Percentiles rank a stretch among this genome's conserved stretches.
These are phyloP conservation scores for Scaptomyza polygonia DNA, from an alignment of 2,888 invertebrate genomes.

Conservation along the genomic window DNA sequence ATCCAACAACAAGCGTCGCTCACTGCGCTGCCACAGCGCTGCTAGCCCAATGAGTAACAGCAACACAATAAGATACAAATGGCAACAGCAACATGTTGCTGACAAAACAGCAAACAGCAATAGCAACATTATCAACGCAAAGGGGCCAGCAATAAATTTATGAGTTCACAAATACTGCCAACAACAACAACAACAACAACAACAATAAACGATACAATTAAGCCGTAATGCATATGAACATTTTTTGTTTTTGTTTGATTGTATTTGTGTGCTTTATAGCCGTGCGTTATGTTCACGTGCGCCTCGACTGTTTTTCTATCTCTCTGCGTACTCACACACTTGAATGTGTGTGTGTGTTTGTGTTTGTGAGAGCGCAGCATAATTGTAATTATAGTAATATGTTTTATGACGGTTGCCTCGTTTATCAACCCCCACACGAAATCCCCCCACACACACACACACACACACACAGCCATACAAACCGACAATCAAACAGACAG, in stretches of 20 bases:
- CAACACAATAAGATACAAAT: constrained; percentile 38
- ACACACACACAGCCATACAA: constrained; percentile 24
- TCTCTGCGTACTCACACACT: constrained; percentile 17
- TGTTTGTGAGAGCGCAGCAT: constrained; percentile 63
- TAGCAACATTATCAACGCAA: constrained; percentile 31
- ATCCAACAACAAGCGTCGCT: constrained; percentile 41
- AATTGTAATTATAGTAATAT: constrained; percentile 83
- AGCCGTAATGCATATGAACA: constrained; percentile 77
- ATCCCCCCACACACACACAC: constrained; percentile 42
- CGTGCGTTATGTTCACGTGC: constrained; percentile 76
- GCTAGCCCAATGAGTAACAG: constrained; percentile 50
- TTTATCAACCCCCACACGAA: constrained; percentile 76
- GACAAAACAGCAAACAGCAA: constrained; percentile 13
- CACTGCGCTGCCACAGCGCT: constrained; percentile 34
- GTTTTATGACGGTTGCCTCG: constrained; percentile 82
- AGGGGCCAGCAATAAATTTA: constrained; percentile 63
- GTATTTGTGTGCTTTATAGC: constrained; percentile 66
- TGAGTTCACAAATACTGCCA: constrained; percentile 64
- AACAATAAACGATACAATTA: constrained; percentile 63
- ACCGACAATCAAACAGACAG: constrained; percentile 32
- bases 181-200: constrained; percentile 33
- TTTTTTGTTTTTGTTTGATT: constrained; percentile 46
- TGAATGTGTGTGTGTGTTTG: constrained; percentile 25
- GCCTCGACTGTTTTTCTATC: constrained; percentile 62
- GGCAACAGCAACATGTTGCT: constrained; percentile 34